Conservation (phyloP, 2,888 invertebrate genomes). For the Diarsia rubi region DNA sequence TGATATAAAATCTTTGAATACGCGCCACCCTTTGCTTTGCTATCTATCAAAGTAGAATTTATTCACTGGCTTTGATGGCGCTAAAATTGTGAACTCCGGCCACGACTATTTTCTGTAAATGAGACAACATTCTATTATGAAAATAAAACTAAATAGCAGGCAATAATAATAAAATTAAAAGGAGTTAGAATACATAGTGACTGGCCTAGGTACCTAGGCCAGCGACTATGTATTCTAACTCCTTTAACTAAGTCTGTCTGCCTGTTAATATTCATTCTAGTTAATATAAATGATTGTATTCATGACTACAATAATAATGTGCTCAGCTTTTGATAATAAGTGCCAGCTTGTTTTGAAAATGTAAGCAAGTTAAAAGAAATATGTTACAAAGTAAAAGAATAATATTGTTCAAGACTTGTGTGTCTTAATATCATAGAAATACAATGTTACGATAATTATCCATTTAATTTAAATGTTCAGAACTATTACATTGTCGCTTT, state of each 20-base stretch:
- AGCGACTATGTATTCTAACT: not conserved
- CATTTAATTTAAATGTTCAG: conserved; percentile 17
- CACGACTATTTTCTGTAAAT: not conserved
- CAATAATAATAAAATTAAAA: too few species aligned
- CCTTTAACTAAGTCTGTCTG: not conserved
- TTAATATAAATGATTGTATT: conserved; percentile 1
- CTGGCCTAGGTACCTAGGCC: too few species aligned
- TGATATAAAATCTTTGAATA: not conserved
- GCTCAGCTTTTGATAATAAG: not conserved
- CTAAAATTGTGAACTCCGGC: not conserved
- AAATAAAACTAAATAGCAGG: not conserved
- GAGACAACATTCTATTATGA: not conserved
- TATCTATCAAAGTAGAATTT: not conserved
- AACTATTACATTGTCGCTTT: conserved; percentile 46
- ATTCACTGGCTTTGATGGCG: not conserved
- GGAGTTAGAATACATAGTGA: too few species aligned
- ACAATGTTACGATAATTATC: not conserved
- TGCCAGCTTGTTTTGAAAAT: not conserved
- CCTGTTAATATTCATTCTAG: not conserved
- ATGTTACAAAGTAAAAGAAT: not conserved
- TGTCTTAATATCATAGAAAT: not conserved
- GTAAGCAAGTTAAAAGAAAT: not conserved
- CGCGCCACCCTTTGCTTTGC: not conserved
- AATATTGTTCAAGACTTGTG: not conserved
- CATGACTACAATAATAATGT: conserved; percentile 3